phyloP scores from a whole-genome alignment of 2,113 vertebrate species.

The Eublepharis macularius region DNA sequence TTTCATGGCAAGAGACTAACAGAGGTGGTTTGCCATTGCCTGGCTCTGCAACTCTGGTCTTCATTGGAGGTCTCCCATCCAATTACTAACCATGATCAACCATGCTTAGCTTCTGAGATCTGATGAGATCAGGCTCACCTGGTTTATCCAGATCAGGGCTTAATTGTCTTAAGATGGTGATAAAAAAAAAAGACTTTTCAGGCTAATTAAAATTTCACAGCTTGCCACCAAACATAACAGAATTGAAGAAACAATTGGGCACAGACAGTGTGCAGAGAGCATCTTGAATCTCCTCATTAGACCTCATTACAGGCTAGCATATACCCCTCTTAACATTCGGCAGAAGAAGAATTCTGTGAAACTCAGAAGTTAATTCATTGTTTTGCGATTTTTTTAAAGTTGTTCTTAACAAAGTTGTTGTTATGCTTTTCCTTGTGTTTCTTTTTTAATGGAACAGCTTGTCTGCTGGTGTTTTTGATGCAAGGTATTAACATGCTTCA shows the following conservation, averaged over 20 bases:
- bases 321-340: neutral
- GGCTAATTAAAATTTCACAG: neutral
- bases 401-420: neutral
- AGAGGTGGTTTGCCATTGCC: too few relatives aligned
- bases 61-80: too few relatives aligned
- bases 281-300: neutral
- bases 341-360: neutral
- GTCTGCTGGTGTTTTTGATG: neutral
- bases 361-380: neutral
- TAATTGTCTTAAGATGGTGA: neutral
- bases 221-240: neutral
- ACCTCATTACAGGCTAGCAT: neutral
- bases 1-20: too few relatives aligned
- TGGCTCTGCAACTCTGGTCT: too few relatives aligned
- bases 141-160: too few relatives aligned
- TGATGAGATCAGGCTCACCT: too few relatives aligned
- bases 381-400: neutral
- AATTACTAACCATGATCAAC: too few relatives aligned
- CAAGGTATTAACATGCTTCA: neutral
- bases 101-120: too few relatives aligned
- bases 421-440: neutral
- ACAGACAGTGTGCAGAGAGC: neutral
- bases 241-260: neutral
- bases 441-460: neutral
- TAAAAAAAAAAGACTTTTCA: neutral